Base-by-base conservation (phyloP, 2,888 invertebrate genomes). In the Rhabditoides inermis region DNA sequence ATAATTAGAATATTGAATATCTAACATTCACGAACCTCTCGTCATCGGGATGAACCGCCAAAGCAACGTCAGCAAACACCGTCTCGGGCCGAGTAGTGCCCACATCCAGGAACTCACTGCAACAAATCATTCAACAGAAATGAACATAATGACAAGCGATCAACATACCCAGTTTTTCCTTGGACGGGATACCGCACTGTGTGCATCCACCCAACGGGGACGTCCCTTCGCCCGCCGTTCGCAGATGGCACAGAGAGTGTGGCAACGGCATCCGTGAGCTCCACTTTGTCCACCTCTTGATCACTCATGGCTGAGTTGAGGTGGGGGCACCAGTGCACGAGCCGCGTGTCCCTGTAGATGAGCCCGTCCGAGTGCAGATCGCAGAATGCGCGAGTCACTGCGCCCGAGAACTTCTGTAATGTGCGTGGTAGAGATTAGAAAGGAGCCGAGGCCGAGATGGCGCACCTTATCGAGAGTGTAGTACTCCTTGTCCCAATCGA, bases 271-370 rank as follows among this genome's bases (percentile, higher is more conserved):
- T n/a, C n/a, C 0, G 55, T 49, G 2, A 66, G 53, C 10, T 61
- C 63, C 1, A 62, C 42, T 36, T 56, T 50, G 23, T 65, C 60
- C 7, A 67, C 63, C 58, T 67, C 67, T 58, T 94, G 88, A 78
- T 95, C 94, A 0, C 94, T 92, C 47, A 98, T 85, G 0, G 90
- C 86, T 0, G 94, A 91, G 68, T 85, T 84, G 6, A 95, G 79
- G 0, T 83, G 79, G 68, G 87, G 86, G 12, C 88, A 92, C 95
- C 95, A 98, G 79, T 95, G 92, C 0, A 98, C 87, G 44, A 94
- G 78, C 41, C 86, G 82, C 63, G 86, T 71, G 47, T 72, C 76
- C n/a, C 80, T 69, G 57, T 76, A 77, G 28, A 81, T 78, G 12
- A 78, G 80, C 1, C 87, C 87, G 61, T 84, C 84, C 28, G 88